phyloP scores from a whole-genome alignment of 2,113 vertebrate species.

The Gallinago undulata region DNA sequence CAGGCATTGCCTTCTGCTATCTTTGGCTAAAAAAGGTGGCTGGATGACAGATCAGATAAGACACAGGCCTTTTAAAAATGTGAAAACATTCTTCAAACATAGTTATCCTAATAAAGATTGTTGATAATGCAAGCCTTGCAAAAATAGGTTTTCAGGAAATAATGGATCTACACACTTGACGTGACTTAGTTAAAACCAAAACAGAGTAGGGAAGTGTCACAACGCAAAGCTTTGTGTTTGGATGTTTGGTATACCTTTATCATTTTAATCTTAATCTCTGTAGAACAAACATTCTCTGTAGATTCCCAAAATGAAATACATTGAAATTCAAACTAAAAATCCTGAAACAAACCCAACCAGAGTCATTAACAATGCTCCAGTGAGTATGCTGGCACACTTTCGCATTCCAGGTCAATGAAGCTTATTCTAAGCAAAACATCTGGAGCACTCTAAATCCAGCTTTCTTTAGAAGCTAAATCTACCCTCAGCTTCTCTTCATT shows the following conservation, averaged over 20 bases:
- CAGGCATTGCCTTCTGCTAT: background rate
- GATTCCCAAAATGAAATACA: conserved; percentile 13
- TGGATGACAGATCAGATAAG: background rate
- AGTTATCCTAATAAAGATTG: background rate
- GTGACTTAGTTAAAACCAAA: background rate
- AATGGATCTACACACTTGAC: background rate
- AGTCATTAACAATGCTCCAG: conserved; percentile 51
- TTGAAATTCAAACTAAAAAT: conserved; percentile 24
- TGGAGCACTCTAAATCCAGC: conserved; percentile 55
- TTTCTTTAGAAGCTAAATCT: conserved; percentile 40
- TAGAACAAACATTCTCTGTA: background rate
- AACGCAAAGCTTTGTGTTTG: background rate
- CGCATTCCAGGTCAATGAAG: conserved; percentile 63
- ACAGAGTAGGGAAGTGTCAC: background rate
- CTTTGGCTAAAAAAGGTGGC: background rate
- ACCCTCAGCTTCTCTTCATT: conserved; percentile 14
- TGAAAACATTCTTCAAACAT: background rate
- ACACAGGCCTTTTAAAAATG: background rate
- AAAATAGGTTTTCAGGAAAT: background rate
- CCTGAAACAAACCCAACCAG: conserved; percentile 32
- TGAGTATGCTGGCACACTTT: background rate
- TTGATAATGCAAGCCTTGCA: background rate
- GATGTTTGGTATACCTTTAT: background rate
- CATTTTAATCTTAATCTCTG: background rate
- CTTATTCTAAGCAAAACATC: conserved; percentile 64